These are phyloP conservation scores for Papilio polyxenes DNA, from an alignment of 1,140 invertebrate species.

Conservation along the genomic window DNA sequence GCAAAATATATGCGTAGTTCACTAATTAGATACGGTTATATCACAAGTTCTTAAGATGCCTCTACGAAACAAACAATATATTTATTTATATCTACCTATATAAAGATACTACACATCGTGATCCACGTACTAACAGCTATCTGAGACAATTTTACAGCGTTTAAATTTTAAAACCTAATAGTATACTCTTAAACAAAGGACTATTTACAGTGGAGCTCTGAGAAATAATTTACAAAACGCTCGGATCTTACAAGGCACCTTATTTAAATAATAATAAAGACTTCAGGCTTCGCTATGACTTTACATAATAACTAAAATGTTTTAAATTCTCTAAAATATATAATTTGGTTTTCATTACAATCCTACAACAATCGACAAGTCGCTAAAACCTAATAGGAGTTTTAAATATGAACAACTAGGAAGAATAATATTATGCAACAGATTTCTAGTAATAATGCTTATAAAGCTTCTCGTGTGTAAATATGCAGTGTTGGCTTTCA, in stretches of 20 bases:
- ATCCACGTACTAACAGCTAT: conserved; percentile 60
- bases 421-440: conserved; percentile 80
- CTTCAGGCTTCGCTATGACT: conserved; percentile 78
- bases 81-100: conserved; percentile 72
- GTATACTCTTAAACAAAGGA: conserved; percentile 76
- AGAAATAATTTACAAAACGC: conserved; percentile 79
- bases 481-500: conserved; percentile 63
- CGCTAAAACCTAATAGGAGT: conserved; percentile 79
- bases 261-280: conserved; percentile 77
- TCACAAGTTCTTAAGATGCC: conserved; percentile 79
- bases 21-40: conserved; percentile 78
- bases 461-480: conserved; percentile 51
- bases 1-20: conserved; percentile 63
- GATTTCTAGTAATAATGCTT: conserved; percentile 64
- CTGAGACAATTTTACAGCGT: conserved; percentile 71
- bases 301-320: conserved; percentile 78
- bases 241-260: conserved; percentile 76
- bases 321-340: conserved; percentile 80
- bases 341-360: conserved; percentile 80
- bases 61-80: conserved; percentile 78
- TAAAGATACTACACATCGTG: conserved; percentile 56
- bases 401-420: conserved; percentile 80
- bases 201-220: conserved; percentile 77
- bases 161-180: conserved; percentile 71
- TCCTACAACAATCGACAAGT: conserved; percentile 77